Conservation (phyloP, 2,888 invertebrate genomes). For the Torymus tubicola region DNA sequence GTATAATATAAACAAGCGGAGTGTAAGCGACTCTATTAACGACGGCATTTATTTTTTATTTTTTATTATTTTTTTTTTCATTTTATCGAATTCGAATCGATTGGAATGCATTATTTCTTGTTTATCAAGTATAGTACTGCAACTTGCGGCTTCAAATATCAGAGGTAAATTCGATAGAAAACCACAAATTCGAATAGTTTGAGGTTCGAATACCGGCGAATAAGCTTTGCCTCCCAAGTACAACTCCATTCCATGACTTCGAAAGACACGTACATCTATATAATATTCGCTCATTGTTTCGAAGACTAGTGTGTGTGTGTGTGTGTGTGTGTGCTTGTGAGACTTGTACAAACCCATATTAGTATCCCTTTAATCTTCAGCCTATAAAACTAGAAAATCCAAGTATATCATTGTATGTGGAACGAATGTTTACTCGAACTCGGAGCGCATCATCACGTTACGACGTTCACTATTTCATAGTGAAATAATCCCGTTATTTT, state of each 20-base stretch:
- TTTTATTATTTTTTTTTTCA: not conserved
- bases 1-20: conserved; percentile 40
- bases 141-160: not conserved
- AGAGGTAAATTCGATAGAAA: not conserved
- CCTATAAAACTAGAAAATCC: too few relatives aligned
- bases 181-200: not conserved
- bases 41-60: not conserved
- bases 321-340: too few relatives aligned
- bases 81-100: not conserved
- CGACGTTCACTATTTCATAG: conserved; percentile 8
- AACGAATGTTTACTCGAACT: too few relatives aligned
- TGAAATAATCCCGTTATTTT: not conserved
- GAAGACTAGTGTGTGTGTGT: too few relatives aligned
- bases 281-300: too few relatives aligned
- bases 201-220: not conserved
- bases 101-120: conserved; percentile 14
- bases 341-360: too few relatives aligned
- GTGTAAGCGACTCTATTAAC: conserved; percentile 36
- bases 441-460: not conserved
- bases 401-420: too few relatives aligned
- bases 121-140: not conserved
- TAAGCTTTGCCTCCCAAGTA: not conserved
- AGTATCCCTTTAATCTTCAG: too few relatives aligned
- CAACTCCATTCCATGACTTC: too few relatives aligned
- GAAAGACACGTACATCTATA: too few relatives aligned